Evolutionary conservation across 2,888 invertebrate species (phyloP).

Genomic region (Syrista parreyssii): DNA sequence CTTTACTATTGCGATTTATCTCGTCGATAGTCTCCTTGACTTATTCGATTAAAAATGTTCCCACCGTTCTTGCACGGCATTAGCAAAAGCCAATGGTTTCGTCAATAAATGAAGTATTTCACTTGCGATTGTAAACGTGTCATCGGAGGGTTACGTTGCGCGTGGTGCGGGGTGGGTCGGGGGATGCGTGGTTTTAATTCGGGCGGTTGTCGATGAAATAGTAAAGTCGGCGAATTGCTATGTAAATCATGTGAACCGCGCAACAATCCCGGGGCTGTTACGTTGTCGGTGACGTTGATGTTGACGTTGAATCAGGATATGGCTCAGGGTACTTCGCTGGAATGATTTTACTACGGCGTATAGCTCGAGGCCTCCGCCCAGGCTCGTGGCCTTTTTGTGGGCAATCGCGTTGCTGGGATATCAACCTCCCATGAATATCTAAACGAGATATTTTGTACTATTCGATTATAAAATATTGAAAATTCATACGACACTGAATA

Average conservation of each 20-base stretch:
- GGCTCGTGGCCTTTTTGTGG: not conserved
- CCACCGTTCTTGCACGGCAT: not conserved
- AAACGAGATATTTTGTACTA: not conserved
- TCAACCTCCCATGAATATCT: not conserved
- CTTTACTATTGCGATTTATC: not conserved
- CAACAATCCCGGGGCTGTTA: not conserved
- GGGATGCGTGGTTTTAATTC: conserved; percentile 22
- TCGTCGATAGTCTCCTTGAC: not conserved
- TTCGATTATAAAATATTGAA: not conserved
- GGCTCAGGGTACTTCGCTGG: conserved; percentile 14
- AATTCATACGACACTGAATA: not conserved
- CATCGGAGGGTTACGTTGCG: not conserved
- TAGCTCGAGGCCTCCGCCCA: conserved; percentile 1
- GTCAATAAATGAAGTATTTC: not conserved
- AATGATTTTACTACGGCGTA: conserved; percentile 24
- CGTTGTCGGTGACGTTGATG: conserved; percentile 14
- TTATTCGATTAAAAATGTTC: not conserved
- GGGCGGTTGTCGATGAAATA: conserved; percentile 16
- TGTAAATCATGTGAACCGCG: conserved; percentile 27
- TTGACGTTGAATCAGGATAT: conserved; percentile 12
- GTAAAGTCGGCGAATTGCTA: conserved; percentile 32
- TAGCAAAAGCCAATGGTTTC: not conserved
- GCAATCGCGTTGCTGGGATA: not conserved
- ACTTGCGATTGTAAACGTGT: not conserved
- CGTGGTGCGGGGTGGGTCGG: not conserved